Conservation (phyloP, 2,888 invertebrate genomes). For the Sesamia inferens region DNA sequence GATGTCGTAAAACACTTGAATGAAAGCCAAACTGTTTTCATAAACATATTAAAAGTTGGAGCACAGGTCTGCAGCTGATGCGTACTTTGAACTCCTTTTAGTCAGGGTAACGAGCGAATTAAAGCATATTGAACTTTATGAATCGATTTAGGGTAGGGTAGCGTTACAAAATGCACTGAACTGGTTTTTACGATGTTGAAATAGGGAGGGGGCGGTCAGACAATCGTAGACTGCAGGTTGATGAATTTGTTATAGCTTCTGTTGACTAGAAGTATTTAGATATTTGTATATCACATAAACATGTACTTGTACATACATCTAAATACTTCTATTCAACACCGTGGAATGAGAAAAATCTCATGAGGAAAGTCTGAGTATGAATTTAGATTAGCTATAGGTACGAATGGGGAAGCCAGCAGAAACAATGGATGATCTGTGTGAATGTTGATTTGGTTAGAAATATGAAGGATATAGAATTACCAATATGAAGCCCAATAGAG, state of each 20-base stretch:
- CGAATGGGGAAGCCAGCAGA: background rate
- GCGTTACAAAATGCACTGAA: background rate
- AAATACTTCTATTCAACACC: background rate
- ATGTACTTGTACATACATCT: background rate
- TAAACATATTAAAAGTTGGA: background rate
- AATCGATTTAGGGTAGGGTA: conserved; percentile 2
- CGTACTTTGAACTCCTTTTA: conserved; percentile 1
- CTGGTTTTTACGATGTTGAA: background rate
- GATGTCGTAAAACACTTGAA: background rate
- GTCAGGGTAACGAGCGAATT: conserved; percentile 1
- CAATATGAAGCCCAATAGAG: background rate
- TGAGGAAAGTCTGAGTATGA: background rate
- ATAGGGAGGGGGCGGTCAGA: background rate
- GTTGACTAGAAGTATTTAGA: background rate
- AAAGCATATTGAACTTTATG: conserved; percentile 15
- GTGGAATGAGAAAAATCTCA: no score
- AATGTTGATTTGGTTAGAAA: background rate
- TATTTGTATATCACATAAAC: no score
- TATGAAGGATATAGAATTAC: background rate
- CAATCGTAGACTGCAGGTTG: background rate
- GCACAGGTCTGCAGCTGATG: background rate
- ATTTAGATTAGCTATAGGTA: background rate
- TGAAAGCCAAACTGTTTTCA: background rate
- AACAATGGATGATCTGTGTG: background rate
- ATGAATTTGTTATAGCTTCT: background rate